Base-by-base conservation (phyloP, 1,140 invertebrate genomes). In the Meteorus sp. region DNA sequence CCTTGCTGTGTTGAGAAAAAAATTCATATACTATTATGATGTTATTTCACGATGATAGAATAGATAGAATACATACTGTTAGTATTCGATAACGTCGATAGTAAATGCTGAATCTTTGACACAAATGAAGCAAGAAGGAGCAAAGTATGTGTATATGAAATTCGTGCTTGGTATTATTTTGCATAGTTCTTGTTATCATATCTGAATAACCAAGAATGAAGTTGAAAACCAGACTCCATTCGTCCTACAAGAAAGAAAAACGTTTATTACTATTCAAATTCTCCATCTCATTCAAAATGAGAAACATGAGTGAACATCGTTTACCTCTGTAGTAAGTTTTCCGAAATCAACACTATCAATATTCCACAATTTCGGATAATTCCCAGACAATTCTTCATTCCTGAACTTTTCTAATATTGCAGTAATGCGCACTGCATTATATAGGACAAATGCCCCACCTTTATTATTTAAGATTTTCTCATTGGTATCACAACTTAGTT, bases 221-320 rank as follows among this genome's bases (percentile, higher is more conserved):
- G 53, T 84, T 85, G 67, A 83, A 89, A 37, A 89, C 70, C 3
- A 91, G 64, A 57, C 82, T 78, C 89, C 89, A 91, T 78, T 91
- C 89, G 61, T 88, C 86, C 87, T 87, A 64, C 9, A 76, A 76
- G 31, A 57, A 48, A 35, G 55, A 37, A 45, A 0, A 37, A 13
- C 29, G 2, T 43, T 44, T 8, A 45, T n/a, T 37, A 1, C 39
- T 43, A 17, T 25, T 15, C 7, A 27, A 22, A 19, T 29, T 50
- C 3, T 27, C 6, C 11, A 37, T 37, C n/a, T 20, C 27, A 13
- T 25, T 39, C 13, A 20, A 39, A 5, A 29, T 29, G 4, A 9
- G 9, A 5, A 9, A 29, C 4, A 29, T 29, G 35, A n/a, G 11
- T 39, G 4, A n/a, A 13, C 3, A 13, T 8, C 3, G 8, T 13